Evolutionary conservation across 2,797 vertebrate species (phyloP).

Genomic region (Erpetoichthys calabaricus): DNA sequence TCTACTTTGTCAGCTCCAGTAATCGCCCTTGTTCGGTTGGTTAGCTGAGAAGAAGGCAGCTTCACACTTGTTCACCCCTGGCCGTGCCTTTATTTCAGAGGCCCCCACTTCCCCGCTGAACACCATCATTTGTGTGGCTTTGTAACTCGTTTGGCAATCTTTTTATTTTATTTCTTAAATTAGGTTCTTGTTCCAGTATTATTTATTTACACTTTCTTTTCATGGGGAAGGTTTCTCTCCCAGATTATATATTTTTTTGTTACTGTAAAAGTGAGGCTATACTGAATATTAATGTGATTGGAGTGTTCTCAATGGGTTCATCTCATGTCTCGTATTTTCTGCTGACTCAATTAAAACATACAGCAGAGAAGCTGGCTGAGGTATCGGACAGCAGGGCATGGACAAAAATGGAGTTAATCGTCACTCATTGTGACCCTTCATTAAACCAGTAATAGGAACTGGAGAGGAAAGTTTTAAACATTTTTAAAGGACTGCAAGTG

Average conservation of each 20-base stretch:
- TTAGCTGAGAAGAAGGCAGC: too few relatives aligned
- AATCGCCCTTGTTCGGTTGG: too few relatives aligned
- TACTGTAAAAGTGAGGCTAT: slow-evolving; percentile 23
- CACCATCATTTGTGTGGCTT: slow-evolving; percentile 6
- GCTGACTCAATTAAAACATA: slow-evolving; percentile 42
- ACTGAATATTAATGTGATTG: slow-evolving; percentile 39
- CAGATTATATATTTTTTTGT: not conserved
- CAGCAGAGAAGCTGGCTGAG: slow-evolving; percentile 34
- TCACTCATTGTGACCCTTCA: slow-evolving; percentile 29
- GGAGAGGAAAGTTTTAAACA: slow-evolving; percentile 6
- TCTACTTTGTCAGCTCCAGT: too few relatives aligned
- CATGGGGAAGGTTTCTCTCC: not conserved
- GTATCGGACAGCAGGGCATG: slow-evolving; percentile 22
- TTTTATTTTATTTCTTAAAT: slow-evolving; percentile 25
- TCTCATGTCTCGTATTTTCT: slow-evolving; percentile 42
- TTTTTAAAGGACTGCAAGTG: not conserved
- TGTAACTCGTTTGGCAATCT: slow-evolving; percentile 17
- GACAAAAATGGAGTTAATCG: slow-evolving; percentile 33
- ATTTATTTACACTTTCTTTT: slow-evolving; percentile 22
- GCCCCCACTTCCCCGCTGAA: not conserved
- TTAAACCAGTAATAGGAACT: slow-evolving; percentile 10
- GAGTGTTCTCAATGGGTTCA: slow-evolving; percentile 26
- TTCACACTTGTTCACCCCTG: too few relatives aligned
- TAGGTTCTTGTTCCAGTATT: slow-evolving; percentile 24
- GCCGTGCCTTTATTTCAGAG: not conserved